Evolutionary conservation across 2,113 vertebrate species (phyloP).

Genomic region (Colossoma macropomum): DNA sequence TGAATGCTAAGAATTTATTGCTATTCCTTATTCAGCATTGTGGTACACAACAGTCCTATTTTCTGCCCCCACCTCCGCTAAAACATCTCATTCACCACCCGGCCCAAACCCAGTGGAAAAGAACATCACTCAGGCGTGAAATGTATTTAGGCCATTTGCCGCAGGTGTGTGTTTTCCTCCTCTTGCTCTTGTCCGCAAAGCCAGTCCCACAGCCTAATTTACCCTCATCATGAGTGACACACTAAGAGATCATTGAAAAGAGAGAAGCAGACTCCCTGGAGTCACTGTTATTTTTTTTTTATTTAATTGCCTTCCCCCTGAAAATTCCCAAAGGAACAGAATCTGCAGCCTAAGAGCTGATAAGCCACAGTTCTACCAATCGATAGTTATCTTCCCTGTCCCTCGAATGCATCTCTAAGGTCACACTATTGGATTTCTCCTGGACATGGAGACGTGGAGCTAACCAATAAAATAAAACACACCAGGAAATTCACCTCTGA

Average conservation of each 20-base stretch:
- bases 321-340: conserved; percentile 63
- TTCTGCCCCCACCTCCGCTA: not conserved
- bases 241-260: conserved; percentile 30
- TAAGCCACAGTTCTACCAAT: conserved; percentile 71
- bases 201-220: not conserved
- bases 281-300: conserved; percentile 48
- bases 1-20: not conserved
- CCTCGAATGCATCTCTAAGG: conserved; percentile 70
- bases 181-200: not conserved
- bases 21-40: not conserved
- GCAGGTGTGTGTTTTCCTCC: conserved; percentile 8
- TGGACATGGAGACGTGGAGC: conserved; percentile 42
- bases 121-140: not conserved
- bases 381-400: conserved; percentile 69
- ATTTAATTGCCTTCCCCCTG: conserved; percentile 73
- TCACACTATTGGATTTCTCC: conserved; percentile 72
- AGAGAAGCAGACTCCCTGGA: conserved; percentile 49
- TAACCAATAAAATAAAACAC: conserved; percentile 58
- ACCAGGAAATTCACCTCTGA: conserved; percentile 34
- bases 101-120: conserved; percentile 1
- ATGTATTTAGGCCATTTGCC: not conserved
- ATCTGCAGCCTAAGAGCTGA: conserved; percentile 54
- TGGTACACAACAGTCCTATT: not conserved
- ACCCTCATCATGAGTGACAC: conserved; percentile 35
- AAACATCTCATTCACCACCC: not conserved